Evolutionary conservation across 2,888 invertebrate species (phyloP), one percentile per base, ranked within the genome.

Genomic region (Habroteleia sp.): DNA sequence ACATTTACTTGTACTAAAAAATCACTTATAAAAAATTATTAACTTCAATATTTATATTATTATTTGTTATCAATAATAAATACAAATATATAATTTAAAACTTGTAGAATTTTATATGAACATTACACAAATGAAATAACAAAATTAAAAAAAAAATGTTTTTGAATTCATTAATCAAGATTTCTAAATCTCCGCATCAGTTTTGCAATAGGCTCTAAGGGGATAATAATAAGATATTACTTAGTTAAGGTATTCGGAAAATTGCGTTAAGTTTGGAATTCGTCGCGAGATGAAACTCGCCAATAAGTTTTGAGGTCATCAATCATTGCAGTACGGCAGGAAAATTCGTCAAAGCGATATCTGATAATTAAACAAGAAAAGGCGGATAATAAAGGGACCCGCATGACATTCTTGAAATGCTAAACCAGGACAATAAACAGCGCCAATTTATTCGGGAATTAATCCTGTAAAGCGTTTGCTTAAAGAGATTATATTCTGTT

Each of bases 321-420:
- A 37, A 60, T 44, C 60, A 44, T 46, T 44, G 60, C 31, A 46
- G 46, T 16, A 46, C 31, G 42, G n/a, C n/a, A 42, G 17, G 16
- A n/a, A n/a, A n/a, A n/a, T n/a, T n/a, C 20, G n/a, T 31, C 35
- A 27, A 56, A 27, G 27, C 37, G 25, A 54, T 35, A 8, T 2
- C 3, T 2, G 50, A 5, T 39, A 10, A 39, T 54, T 23, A 33
- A 29, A 35, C 16, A 16, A 31, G n/a, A 44, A 44, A 44, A 14
- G 54, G 11, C 23, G 29, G n/a, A 39, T 20, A 17, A 31, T 56
- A 56, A 56, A 56, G 31, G 8, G 29, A n/a, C 10, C 8, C 13
- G 3, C 41, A 5, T 17, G 7, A 37, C 16, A 39, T 31, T 39
- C 17, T 11, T 2, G 48, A 39, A 25, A 42, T 42, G 42, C 7